Percentiles rank a stretch among this genome's conserved stretches.
Evolutionary conservation across 2,888 invertebrate species (phyloP).

Genomic region (Galerucella calmariensis): DNA sequence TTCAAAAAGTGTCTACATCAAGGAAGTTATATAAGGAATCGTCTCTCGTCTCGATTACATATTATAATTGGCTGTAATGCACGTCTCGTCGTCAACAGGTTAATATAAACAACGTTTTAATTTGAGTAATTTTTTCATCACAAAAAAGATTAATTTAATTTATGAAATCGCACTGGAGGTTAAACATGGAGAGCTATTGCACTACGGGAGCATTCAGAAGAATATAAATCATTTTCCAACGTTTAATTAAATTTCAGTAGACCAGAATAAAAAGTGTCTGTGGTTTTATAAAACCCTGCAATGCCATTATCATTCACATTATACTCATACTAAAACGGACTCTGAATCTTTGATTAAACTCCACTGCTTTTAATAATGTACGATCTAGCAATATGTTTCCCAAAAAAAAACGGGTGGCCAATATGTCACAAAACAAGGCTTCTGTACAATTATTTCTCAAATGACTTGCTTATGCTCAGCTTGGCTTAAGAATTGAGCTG

Average conservation of each 20-base stretch:
- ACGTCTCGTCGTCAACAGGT: background rate
- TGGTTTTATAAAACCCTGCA: conserved; percentile 21
- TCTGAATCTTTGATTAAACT: conserved; percentile 27
- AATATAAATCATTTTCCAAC: conserved; percentile 26
- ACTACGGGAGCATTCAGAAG: conserved; percentile 9
- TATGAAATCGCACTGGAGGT: background rate
- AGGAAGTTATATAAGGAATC: too few species aligned
- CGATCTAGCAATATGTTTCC: background rate
- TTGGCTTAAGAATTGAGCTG: too few species aligned
- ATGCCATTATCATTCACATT: conserved; percentile 18
- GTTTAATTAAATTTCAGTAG: conserved; percentile 38
- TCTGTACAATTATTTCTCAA: too few species aligned
- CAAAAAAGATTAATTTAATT: background rate
- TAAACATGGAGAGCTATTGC: background rate
- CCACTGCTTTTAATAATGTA: conserved; percentile 20
- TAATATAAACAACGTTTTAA: background rate
- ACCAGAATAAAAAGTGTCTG: conserved; percentile 19
- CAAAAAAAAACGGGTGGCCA: too few species aligned
- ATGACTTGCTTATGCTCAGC: too few species aligned
- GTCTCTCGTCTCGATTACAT: too few species aligned
- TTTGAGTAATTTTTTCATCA: background rate
- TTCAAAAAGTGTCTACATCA: too few species aligned
- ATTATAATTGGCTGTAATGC: too few species aligned
- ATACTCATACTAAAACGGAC: conserved; percentile 17
- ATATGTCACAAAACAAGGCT: too few species aligned